Conservation (phyloP, 2,888 invertebrate genomes). For the Philereme vetulata region DNA sequence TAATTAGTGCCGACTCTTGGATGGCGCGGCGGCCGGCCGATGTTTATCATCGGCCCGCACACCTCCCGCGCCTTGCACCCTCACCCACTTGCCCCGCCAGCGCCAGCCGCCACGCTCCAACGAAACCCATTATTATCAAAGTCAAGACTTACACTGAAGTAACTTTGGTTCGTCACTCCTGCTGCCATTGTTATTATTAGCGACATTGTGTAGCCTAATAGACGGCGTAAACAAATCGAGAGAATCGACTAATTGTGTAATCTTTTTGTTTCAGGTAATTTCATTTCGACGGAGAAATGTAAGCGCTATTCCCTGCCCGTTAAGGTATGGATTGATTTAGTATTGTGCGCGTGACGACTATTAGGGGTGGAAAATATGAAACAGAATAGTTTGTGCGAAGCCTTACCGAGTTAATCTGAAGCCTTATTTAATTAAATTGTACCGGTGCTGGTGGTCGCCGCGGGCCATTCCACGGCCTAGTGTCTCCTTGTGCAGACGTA, state of each 20-base stretch:
- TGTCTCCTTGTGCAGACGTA: conserved; percentile 59
- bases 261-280: conserved; percentile 79
- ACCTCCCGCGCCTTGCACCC: conserved; percentile 47
- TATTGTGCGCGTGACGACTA: conserved; percentile 41
- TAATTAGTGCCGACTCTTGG: conserved; percentile 81
- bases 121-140: conserved; percentile 80
- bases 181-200: conserved; percentile 75
- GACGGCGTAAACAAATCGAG: conserved; percentile 71
- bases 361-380: conserved; percentile 69
- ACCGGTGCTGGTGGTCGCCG: conserved; percentile 59
- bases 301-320: conserved; percentile 27
- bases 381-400: conserved; percentile 77
- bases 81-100: conserved; percentile 34
- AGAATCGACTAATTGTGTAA: conserved; percentile 66
- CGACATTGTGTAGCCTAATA: conserved; percentile 75
- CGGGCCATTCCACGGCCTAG: conserved; percentile 65
- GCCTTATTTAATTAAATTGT: conserved; percentile 83
- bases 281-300: conserved; percentile 42
- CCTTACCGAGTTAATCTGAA: conserved; percentile 79
- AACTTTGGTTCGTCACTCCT: conserved; percentile 81
- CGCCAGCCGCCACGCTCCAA: conserved; percentile 53
- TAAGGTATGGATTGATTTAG: conserved; percentile 39
- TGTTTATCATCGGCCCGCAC: conserved; percentile 75
- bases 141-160: conserved; percentile 77
- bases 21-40: conserved; percentile 77